Percentiles rank a stretch among this genome's conserved stretches.
These are phyloP conservation scores for Alviniconcha strummeri DNA, from an alignment of 2,888 invertebrate genomes.

Conservation along the genomic window DNA sequence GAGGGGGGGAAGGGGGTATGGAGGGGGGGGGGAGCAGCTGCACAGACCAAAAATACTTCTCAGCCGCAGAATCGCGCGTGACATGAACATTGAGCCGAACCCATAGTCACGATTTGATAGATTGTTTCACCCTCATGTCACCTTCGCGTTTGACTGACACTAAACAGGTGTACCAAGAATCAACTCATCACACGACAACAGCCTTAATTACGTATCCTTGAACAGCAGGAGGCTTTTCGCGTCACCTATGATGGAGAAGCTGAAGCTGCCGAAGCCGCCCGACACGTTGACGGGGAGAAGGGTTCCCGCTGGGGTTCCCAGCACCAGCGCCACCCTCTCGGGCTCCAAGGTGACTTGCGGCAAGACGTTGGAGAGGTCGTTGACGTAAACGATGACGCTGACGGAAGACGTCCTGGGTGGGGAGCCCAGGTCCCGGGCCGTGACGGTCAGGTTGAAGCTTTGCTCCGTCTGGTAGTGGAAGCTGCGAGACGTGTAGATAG, in stretches of 20 bases:
- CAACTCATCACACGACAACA: too few species aligned
- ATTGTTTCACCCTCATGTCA: too few species aligned
- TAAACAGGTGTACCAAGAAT: too few species aligned
- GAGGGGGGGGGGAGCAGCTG: too few species aligned
- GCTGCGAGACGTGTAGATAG: conserved; percentile 21
- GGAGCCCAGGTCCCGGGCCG: conserved; percentile 44
- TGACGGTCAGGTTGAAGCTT: conserved; percentile 41
- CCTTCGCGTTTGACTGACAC: too few species aligned
- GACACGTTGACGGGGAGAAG: conserved; percentile 53
- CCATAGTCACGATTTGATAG: too few species aligned
- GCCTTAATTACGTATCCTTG: too few species aligned
- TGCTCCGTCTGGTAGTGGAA: background rate
- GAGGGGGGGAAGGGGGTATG: too few species aligned
- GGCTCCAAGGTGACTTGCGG: conserved; percentile 62
- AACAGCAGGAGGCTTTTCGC: too few species aligned
- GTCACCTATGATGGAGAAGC: conserved; percentile 56
- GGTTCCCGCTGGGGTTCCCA: conserved; percentile 57
- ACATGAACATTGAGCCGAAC: too few species aligned
- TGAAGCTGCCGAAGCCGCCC: conserved; percentile 61
- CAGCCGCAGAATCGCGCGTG: too few species aligned
- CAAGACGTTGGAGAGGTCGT: conserved; percentile 59
- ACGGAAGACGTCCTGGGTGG: conserved; percentile 33
- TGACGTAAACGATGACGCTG: conserved; percentile 61
- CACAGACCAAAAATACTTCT: too few species aligned
- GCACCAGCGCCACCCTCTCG: conserved; percentile 58